A percentile compares a stretch with the other conserved stretches of the same genome.
Conservation (phyloP, 2,113 vertebrate genomes). For the Dasyurus viverrinus region DNA sequence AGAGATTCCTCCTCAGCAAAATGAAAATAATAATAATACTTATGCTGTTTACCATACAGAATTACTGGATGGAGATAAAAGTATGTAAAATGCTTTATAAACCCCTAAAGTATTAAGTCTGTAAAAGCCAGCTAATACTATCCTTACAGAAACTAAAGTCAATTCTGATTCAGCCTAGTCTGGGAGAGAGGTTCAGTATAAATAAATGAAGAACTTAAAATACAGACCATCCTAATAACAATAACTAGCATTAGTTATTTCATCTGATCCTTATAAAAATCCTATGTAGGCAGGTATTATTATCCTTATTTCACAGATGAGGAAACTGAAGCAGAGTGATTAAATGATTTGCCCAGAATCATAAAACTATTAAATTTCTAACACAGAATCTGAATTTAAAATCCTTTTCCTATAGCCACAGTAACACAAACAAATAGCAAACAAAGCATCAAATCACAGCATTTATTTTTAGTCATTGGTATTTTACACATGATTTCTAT, state of each 20-base stretch:
- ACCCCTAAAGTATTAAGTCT: background rate
- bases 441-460: background rate
- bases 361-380: background rate
- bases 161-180: background rate
- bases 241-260: background rate
- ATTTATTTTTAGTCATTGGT: background rate
- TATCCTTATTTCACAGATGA: background rate
- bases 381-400: background rate
- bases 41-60: background rate
- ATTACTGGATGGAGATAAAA: background rate
- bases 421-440: background rate
- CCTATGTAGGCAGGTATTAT: background rate
- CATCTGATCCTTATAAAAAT: background rate
- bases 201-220: background rate
- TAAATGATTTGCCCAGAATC: background rate
- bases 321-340: background rate
- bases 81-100: background rate
- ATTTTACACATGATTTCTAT: background rate
- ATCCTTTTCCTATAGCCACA: background rate
- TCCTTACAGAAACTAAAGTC: background rate
- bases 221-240: background rate
- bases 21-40: background rate
- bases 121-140: background rate
- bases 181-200: background rate
- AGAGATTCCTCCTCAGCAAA: background rate